phyloP scores from a whole-genome alignment of 2,113 vertebrate genomes.

The Psettodes erumei region DNA sequence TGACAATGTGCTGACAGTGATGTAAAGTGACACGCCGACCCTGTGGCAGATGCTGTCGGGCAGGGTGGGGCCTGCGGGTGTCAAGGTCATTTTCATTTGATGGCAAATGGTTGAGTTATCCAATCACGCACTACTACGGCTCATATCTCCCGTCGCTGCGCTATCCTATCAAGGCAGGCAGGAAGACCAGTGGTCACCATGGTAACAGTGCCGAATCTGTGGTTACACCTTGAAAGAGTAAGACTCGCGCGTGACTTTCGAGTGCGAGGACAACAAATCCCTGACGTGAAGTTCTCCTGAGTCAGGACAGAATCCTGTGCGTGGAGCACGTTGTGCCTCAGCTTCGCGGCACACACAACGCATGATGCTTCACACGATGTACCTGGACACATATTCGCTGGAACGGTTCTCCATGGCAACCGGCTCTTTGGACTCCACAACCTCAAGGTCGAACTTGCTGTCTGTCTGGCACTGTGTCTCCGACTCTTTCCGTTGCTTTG shows the following conservation, averaged over 20 bases:
- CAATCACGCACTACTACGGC: slow-evolving; percentile 56
- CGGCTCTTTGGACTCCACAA: slow-evolving; percentile 85
- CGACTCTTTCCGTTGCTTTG: slow-evolving; percentile 94
- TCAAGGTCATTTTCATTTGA: slow-evolving; percentile 63
- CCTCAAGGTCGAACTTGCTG: slow-evolving; percentile 88
- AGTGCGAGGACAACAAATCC: slow-evolving; percentile 1
- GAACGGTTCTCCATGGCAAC: slow-evolving; percentile 83
- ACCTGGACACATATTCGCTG: slow-evolving; percentile 96
- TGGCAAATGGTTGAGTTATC: slow-evolving; percentile 63
- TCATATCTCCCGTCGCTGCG: slow-evolving; percentile 56
- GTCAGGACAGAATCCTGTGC: slow-evolving; percentile 26
- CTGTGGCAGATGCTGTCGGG: slow-evolving; percentile 63
- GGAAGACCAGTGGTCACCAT: slow-evolving; percentile 77
- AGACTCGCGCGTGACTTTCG: slow-evolving; percentile 30
- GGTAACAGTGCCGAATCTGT: slow-evolving; percentile 73
- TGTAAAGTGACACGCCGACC: slow-evolving; percentile 63
- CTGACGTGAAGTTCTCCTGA: slow-evolving; percentile 18
- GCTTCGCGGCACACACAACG: no score
- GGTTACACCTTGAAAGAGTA: slow-evolving; percentile 64
- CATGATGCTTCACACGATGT: no score
- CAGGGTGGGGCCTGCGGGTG: slow-evolving; percentile 36
- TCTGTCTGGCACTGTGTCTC: slow-evolving; percentile 98
- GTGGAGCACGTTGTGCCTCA: background rate
- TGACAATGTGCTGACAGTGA: slow-evolving; percentile 65
- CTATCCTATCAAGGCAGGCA: slow-evolving; percentile 58